Conservation (phyloP, 2,113 vertebrate genomes). For the Sphaerodactylus townsendi region DNA sequence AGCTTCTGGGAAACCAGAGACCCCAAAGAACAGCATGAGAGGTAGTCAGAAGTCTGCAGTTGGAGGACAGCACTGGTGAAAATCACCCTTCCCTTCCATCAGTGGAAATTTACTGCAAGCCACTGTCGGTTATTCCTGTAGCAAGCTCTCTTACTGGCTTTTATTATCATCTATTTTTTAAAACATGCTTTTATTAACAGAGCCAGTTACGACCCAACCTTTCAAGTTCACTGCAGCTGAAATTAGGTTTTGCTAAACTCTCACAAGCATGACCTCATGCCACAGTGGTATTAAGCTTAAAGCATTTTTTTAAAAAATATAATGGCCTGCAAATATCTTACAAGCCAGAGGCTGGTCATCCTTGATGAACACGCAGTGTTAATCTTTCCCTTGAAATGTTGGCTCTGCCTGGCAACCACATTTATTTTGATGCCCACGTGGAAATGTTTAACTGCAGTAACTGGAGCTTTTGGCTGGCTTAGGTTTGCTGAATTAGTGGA, state of each 20-base stretch:
- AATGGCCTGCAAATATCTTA: not conserved
- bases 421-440: not conserved
- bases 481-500: constrained; percentile 11
- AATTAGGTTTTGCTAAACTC: not conserved
- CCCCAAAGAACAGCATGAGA: too few species aligned
- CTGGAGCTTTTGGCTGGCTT: not conserved
- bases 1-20: too few species aligned
- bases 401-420: not conserved
- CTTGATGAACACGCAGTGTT: not conserved
- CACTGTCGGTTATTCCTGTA: not conserved
- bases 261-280: not conserved
- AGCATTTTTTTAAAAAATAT: not conserved
- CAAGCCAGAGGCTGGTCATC: not conserved
- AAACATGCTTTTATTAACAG: not conserved
- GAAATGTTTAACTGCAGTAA: too few species aligned
- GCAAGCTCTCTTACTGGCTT: not conserved
- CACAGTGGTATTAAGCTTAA: not conserved
- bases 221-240: not conserved
- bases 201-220: not conserved
- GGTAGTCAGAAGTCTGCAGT: too few species aligned
- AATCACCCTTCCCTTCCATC: too few species aligned
- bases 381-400: not conserved
- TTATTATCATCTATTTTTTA: not conserved
- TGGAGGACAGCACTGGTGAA: too few species aligned
- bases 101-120: not conserved